Evolutionary conservation across 2,113 vertebrate species (phyloP).

Genomic region (Cephalophus harveyi): DNA sequence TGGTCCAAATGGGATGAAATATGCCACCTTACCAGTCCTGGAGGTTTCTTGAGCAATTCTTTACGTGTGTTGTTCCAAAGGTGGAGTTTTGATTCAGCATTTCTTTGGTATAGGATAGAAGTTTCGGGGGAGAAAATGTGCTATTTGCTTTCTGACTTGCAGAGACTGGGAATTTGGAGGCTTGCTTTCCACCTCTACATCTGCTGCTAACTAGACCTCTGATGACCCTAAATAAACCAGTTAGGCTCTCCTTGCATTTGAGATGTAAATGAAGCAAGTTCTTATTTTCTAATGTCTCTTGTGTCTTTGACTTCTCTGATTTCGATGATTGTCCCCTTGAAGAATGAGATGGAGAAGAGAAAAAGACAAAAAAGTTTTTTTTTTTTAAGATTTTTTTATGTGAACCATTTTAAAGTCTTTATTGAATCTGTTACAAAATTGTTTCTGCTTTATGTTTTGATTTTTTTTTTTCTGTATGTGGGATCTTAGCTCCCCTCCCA

Average conservation of each 20-base stretch:
- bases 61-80: not conserved
- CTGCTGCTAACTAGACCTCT: not conserved
- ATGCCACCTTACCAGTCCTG: not conserved
- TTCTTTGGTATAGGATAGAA: not conserved
- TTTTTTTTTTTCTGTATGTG: not conserved
- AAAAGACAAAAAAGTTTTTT: not conserved
- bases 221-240: not conserved
- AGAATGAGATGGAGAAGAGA: not conserved
- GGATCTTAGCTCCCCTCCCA: not conserved
- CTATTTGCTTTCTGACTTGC: not conserved
- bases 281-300: not conserved
- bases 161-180: not conserved
- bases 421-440: not conserved
- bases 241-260: not conserved
- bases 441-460: not conserved
- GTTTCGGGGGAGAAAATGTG: not conserved
- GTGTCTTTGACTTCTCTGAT: not conserved
- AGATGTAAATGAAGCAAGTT: not conserved
- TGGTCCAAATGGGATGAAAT: not conserved
- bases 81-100: not conserved
- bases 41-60: not conserved
- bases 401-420: not conserved
- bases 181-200: not conserved
- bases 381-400: not conserved
- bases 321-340: not conserved